Percentiles rank a stretch among this genome's conserved stretches.
Conservation (phyloP, 92 coral and sea anemone species). For the Nematostella vectensis region DNA sequence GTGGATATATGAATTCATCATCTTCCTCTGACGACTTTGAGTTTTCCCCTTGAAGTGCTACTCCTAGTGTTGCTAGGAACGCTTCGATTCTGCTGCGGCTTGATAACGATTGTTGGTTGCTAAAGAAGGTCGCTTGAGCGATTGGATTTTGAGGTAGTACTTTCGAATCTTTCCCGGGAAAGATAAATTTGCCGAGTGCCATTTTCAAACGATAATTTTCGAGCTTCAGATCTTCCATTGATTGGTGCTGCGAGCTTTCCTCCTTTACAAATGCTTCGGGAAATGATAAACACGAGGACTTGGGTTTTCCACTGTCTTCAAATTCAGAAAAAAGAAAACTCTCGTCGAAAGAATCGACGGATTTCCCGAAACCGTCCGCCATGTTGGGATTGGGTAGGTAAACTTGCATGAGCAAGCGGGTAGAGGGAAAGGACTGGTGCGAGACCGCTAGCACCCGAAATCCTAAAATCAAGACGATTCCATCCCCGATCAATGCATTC, state of each 20-base stretch:
- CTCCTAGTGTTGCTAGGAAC: no score
- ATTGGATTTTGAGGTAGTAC: constrained; percentile 40
- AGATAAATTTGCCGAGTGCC: constrained; percentile 21
- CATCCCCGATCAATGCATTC: no score
- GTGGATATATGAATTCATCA: constrained; percentile 9
- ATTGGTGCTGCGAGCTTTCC: constrained; percentile 11
- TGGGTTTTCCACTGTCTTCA: constrained; percentile 26
- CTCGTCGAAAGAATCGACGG: constrained; percentile 51
- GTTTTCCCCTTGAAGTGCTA: no score
- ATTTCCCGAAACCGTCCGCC: constrained; percentile 62
- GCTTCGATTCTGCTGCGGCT: constrained; percentile 48
- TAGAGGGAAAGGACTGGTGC: background rate
- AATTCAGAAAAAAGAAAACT: constrained; percentile 70
- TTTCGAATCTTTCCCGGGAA: constrained; percentile 3
- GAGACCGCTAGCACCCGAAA: no score
- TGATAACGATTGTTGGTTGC: constrained; percentile 43
- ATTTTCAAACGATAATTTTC: constrained; percentile 65
- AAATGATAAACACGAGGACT: background rate
- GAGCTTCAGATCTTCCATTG: constrained; percentile 28
- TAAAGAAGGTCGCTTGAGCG: constrained; percentile 55
- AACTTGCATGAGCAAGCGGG: background rate
- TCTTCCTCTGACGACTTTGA: background rate
- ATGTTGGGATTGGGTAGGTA: constrained; percentile 59
- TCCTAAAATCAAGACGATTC: no score
- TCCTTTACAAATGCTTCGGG: background rate